Evolutionary conservation across 1,140 invertebrate genomes (phyloP).

Genomic region (Phthorimaea operculella): DNA sequence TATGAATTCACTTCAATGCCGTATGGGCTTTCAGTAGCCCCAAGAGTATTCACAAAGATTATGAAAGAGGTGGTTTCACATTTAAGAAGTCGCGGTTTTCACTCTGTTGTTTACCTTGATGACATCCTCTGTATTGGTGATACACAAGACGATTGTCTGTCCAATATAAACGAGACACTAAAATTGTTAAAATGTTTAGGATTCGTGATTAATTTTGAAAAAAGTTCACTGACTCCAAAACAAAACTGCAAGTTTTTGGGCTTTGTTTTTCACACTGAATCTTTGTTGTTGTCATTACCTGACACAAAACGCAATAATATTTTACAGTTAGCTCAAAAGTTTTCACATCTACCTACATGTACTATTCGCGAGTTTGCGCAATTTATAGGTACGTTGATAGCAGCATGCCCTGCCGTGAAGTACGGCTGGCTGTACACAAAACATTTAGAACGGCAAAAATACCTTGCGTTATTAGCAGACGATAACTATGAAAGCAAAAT

Average conservation of each 20-base stretch:
- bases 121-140: constrained; percentile 5
- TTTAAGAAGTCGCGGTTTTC: not conserved
- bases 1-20: constrained; percentile 6
- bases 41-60: constrained; percentile 3
- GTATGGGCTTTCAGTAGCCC: constrained; percentile 4
- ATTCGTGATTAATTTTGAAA: constrained; percentile 6
- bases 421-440: not conserved
- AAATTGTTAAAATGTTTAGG: constrained; percentile 6
- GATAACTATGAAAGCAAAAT: constrained; percentile 6
- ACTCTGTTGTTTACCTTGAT: constrained; percentile 4
- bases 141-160: not conserved
- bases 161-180: not conserved
- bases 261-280: not conserved
- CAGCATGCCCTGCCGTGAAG: constrained; percentile 5
- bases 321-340: not conserved
- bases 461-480: constrained; percentile 3
- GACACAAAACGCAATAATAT: constrained; percentile 2
- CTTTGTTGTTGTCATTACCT: constrained; percentile 2
- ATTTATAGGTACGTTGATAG: not conserved
- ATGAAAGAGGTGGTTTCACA: constrained; percentile 1
- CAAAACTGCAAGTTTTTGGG: constrained; percentile 6
- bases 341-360: not conserved
- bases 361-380: constrained; percentile 4
- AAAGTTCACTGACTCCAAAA: constrained; percentile 2
- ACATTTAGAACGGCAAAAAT: constrained; percentile 6